These are phyloP conservation scores for Diplolepis rosae DNA, from an alignment of 2,888 invertebrate genomes.

Conservation along the genomic window DNA sequence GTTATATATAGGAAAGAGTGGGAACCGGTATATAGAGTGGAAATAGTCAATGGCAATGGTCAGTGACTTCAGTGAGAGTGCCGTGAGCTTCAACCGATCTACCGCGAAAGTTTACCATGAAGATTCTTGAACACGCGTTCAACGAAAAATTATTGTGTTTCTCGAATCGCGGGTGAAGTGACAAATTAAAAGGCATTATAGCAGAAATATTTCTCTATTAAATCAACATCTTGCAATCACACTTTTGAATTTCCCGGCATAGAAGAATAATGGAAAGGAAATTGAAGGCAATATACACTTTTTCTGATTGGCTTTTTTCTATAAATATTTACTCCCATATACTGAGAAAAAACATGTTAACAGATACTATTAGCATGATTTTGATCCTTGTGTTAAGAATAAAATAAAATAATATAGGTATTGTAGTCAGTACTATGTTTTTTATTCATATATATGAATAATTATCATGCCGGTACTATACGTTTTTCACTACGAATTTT, in stretches of 20 bases:
- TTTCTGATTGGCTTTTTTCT: not conserved
- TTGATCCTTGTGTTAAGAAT: no score
- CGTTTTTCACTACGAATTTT: no score
- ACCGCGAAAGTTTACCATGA: constrained; percentile 68
- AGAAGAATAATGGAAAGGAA: constrained; percentile 17
- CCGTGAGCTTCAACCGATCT: constrained; percentile 67
- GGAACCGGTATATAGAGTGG: constrained; percentile 70
- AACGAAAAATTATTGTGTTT: constrained; percentile 2
- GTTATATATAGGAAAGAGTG: constrained; percentile 54
- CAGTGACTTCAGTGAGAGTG: constrained; percentile 74
- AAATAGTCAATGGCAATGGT: constrained; percentile 65
- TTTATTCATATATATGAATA: no score
- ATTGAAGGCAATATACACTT: constrained; percentile 14
- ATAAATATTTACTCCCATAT: not conserved
- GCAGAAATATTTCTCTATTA: not conserved
- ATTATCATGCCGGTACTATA: no score
- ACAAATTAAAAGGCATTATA: not conserved
- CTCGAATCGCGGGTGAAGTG: constrained; percentile 26
- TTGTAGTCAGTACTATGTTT: no score
- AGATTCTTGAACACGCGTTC: constrained; percentile 53
- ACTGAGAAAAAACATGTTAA: no score
- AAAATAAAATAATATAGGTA: no score
- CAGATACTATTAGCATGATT: no score
- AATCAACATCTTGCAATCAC: not conserved
- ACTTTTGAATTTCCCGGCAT: constrained; percentile 2